Evolutionary conservation across 2,888 invertebrate genomes (phyloP).

Genomic region (Nymphalis polychloros): DNA sequence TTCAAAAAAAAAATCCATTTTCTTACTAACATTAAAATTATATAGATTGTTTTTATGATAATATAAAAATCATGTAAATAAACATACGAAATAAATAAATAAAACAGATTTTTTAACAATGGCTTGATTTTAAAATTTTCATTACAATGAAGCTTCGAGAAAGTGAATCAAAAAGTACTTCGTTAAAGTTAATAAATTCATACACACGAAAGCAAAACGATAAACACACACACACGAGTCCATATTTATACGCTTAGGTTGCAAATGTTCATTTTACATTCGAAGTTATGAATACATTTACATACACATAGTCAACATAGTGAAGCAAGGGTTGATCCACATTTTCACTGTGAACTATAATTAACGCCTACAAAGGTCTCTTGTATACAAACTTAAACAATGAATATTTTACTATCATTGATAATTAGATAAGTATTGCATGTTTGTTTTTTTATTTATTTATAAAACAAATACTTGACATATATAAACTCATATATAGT

Average conservation of each 20-base stretch:
- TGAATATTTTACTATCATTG: conserved; percentile 1
- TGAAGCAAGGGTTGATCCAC: not conserved
- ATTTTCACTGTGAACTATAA: not conserved
- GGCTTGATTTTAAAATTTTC: too few relatives aligned
- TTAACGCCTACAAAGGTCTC: not conserved
- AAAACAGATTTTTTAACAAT: too few relatives aligned
- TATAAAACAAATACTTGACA: too few relatives aligned
- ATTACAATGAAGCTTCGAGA: too few relatives aligned
- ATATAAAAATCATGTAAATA: too few relatives aligned
- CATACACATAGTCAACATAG: not conserved
- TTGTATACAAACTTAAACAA: not conserved
- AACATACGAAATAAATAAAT: too few relatives aligned
- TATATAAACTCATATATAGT: too few relatives aligned
- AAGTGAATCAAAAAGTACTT: not conserved
- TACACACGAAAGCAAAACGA: not conserved
- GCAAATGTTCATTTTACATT: conserved; percentile 1
- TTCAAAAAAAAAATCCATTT: too few relatives aligned
- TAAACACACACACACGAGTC: not conserved
- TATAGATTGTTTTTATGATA: too few relatives aligned
- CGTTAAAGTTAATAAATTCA: conserved; percentile 1
- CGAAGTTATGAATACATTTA: conserved; percentile 8
- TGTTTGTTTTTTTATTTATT: too few relatives aligned
- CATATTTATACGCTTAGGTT: not conserved
- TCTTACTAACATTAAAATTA: too few relatives aligned
- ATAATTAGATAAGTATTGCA: too few relatives aligned